Percentiles rank a stretch among this genome's conserved stretches.
Conservation (phyloP, 2,797 vertebrate species). For the Gallinago nigripennis region DNA sequence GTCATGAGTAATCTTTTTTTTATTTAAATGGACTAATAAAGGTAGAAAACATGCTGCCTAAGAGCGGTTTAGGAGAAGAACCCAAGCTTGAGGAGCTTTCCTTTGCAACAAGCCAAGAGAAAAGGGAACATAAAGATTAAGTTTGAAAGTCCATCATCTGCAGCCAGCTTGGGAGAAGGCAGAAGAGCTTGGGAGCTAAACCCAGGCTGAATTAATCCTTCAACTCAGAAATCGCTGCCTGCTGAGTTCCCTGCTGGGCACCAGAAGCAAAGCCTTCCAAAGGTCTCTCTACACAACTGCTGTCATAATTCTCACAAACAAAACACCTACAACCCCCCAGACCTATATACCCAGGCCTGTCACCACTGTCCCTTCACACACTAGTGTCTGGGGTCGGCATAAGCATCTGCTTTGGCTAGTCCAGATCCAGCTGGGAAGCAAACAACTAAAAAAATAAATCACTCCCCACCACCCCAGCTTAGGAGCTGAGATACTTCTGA, state of each 20-base stretch:
- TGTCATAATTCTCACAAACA: neutral
- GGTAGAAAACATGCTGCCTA: neutral
- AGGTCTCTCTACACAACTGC: neutral
- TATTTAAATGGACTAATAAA: neutral
- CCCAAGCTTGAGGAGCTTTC: neutral
- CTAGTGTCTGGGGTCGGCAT: rapidly evolving
- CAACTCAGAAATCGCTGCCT: neutral
- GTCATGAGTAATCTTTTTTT: neutral
- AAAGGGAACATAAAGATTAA: neutral
- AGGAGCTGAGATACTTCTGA: neutral
- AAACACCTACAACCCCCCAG: no score
- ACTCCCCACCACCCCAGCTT: neutral
- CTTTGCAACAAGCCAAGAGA: neutral
- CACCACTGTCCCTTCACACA: neutral
- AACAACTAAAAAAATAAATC: neutral
- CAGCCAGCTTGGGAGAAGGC: neutral
- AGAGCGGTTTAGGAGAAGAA: neutral
- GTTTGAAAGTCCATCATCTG: neutral
- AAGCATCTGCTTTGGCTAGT: neutral
- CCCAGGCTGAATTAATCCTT: neutral
- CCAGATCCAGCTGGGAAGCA: neutral
- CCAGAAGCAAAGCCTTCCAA: neutral
- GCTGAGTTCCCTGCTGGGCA: neutral
- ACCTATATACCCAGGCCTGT: neutral
- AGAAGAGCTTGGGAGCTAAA: neutral